These are phyloP conservation scores for Pristionchus fissidentatus DNA, from an alignment of 2,888 invertebrate genomes.

Conservation along the genomic window DNA sequence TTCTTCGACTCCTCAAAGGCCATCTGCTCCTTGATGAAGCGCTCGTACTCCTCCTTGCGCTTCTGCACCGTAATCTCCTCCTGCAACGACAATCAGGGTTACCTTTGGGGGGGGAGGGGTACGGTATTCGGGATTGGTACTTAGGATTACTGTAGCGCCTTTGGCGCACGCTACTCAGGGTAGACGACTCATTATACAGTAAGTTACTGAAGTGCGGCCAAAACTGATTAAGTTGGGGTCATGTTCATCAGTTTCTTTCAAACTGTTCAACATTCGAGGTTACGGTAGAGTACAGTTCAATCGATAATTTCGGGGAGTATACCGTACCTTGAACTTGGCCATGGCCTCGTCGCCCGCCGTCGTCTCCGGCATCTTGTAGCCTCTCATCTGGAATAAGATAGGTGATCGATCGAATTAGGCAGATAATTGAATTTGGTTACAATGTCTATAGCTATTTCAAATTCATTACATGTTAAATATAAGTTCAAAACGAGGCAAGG, in stretches of 20 bases:
- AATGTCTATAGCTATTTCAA: too few species aligned
- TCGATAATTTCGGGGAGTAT: neutral
- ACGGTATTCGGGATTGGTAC: too few species aligned
- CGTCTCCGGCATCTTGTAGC: slow-evolving; percentile 68
- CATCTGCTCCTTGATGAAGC: slow-evolving; percentile 69
- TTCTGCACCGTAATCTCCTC: slow-evolving; percentile 65
- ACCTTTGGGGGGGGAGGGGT: neutral
- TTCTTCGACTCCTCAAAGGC: slow-evolving; percentile 69
- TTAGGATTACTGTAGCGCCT: neutral
- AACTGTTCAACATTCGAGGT: neutral
- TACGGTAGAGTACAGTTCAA: neutral
- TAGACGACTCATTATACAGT: too few species aligned
- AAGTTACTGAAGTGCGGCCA: too few species aligned
- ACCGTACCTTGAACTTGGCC: slow-evolving; percentile 61
- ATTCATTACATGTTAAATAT: neutral
- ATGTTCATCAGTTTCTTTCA: too few species aligned
- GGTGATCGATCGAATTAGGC: too few species aligned
- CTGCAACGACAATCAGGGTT: slow-evolving; percentile 42
- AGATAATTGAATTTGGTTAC: neutral
- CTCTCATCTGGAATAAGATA: slow-evolving; percentile 65
- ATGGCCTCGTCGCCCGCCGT: slow-evolving; percentile 64
- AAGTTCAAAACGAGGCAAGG: neutral
- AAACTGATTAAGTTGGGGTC: too few species aligned
- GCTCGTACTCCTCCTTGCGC: slow-evolving; percentile 69
- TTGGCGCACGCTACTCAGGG: too few species aligned